Conservation (phyloP, 2,888 invertebrate genomes). For the Lepidonotus clava region DNA sequence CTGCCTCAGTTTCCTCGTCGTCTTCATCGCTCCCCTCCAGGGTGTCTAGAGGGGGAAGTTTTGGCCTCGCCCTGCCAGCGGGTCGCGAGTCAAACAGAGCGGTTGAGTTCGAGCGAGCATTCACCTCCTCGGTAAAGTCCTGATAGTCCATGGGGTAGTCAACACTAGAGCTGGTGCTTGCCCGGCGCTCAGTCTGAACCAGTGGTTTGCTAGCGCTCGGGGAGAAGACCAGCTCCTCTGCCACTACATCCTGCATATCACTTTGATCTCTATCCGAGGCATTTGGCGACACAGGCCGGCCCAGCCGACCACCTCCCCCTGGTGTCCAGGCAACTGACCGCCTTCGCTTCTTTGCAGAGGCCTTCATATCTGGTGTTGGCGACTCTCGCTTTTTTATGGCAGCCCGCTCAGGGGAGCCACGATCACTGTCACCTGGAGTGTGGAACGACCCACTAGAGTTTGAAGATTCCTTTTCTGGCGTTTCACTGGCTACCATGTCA, state of each 20-base stretch:
- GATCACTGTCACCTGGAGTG: constrained; percentile 1
- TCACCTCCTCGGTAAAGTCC: background rate
- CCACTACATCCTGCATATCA: constrained; percentile 21
- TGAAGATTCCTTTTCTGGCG: background rate
- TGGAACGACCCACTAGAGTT: background rate
- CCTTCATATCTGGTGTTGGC: background rate
- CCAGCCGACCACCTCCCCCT: background rate
- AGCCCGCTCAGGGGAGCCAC: background rate
- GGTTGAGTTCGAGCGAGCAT: constrained; percentile 10
- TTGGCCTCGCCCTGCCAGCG: background rate
- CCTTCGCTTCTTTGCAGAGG: constrained; percentile 8
- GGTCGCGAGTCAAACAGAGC: background rate
- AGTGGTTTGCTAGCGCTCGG: background rate
- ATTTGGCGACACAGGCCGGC: constrained; percentile 23
- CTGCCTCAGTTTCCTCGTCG: background rate
- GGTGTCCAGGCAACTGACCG: constrained; percentile 41
- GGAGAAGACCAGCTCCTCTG: constrained; percentile 39
- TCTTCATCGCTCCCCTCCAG: background rate
- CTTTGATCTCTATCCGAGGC: background rate
- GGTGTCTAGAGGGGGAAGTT: background rate
- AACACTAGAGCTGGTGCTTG: background rate
- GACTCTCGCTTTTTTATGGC: background rate
- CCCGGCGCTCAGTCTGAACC: background rate
- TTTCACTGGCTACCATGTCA: background rate
- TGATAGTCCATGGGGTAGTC: background rate